Evolutionary conservation across 1,140 invertebrate genomes (phyloP), one percentile per base, ranked within the genome.

Genomic region (Drosophila murphyi): DNA sequence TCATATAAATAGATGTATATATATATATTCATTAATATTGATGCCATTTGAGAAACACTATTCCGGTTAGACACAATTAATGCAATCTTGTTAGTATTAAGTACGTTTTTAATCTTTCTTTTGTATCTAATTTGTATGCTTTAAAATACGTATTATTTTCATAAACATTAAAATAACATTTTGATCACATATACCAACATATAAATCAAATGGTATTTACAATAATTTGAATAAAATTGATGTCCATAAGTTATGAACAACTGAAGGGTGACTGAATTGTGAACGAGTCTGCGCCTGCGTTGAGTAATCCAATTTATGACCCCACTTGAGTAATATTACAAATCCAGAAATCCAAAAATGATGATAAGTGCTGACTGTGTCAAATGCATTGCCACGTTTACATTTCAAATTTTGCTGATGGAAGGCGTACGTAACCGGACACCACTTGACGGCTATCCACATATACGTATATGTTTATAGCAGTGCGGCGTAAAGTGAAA

Each of bases 61-160:
- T 43, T 34, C n/a, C 20, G 48, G 47, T 54, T 39, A 5, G 54
- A 50, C 35, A 47, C 32, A 12, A 65, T 29, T 47, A 55, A 41
- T 32, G 31, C n/a, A 62, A 50, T 45, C 55, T 79, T 71, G 35
- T 37, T 80, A 80, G 54, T 29, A 29, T 31, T 74, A 64, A 35
- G 43, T 43, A 43, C 28, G 48, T 55, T 55, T 37, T 64, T 59
- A 41, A 8, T 7, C 6, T 37, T 39, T 3, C 12, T 37, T 31
- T 50, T 32, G 48, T 57, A 67, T 50, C 57, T 28, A 57, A 20
- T 57, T 47, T 47, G 41, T 65, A 55, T 65, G n/a, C 39, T 41
- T 43, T 43, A n/a, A 4, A 34, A 54, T 12, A 34, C 12, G 54
- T 50, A 57, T 55, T 59, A 37, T n/a, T 10, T 60, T 48, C 10